Conservation (phyloP, 1,140 invertebrate species). For the Sarcophaga bullata region DNA sequence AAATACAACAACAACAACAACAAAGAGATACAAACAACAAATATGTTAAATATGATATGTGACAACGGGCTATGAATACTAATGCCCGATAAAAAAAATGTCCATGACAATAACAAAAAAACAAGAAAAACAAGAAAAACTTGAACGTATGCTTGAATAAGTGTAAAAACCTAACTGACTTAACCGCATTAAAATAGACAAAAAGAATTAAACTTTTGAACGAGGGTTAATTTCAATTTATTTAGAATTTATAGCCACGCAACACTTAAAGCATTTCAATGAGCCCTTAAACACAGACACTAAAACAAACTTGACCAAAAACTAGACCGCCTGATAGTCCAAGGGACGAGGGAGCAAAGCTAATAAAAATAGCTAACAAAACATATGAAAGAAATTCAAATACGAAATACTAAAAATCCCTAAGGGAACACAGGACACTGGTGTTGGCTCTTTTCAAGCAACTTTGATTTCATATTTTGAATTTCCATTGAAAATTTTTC, state of each 20-base stretch:
- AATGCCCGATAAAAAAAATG: constrained; percentile 27
- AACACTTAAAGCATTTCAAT: constrained; percentile 37
- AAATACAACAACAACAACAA: constrained; percentile 7
- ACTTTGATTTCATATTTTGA: neutral
- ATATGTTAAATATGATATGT: constrained; percentile 27
- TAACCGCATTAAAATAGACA: constrained; percentile 29
- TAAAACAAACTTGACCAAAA: constrained; percentile 23
- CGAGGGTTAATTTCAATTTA: constrained; percentile 31
- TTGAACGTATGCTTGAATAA: neutral
- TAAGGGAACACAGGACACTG: neutral
- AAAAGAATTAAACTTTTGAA: neutral
- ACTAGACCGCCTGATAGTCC: neutral
- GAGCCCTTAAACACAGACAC: constrained; percentile 11
- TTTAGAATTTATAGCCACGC: constrained; percentile 36
- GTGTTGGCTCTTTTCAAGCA: neutral
- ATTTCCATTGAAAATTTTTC: constrained; percentile 3
- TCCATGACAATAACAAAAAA: neutral
- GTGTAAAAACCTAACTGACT: constrained; percentile 31
- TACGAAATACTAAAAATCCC: neutral
- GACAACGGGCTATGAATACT: constrained; percentile 19
- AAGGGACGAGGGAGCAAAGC: neutral
- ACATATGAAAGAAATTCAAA: constrained; percentile 34
- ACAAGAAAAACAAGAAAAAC: neutral
- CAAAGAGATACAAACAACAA: constrained; percentile 12
- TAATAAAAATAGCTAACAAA: constrained; percentile 20